A percentile compares a stretch with the other conserved stretches of the same genome.
Evolutionary conservation across 2,888 invertebrate genomes (phyloP).

Genomic region (Rhaphigaster nebulosa): DNA sequence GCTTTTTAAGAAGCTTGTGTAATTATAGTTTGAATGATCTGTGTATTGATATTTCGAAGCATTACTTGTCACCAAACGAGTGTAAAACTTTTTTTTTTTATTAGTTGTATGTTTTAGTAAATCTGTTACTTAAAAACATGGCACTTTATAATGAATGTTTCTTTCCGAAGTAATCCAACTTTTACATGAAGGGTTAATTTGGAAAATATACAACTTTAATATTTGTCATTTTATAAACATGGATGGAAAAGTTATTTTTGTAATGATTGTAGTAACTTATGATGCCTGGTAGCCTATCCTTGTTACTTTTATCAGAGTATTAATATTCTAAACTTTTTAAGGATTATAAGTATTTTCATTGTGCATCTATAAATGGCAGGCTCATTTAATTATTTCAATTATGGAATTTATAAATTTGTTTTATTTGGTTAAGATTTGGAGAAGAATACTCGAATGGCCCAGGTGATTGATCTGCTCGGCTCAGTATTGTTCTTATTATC

Average conservation of each 20-base stretch:
- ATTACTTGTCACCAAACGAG: slow-evolving; percentile 35
- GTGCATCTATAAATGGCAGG: neutral
- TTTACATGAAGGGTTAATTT: neutral
- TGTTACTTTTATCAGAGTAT: neutral
- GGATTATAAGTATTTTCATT: neutral
- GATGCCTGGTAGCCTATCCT: neutral
- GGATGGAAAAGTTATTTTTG: neutral
- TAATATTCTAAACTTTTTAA: neutral
- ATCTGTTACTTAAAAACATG: slow-evolving; percentile 44
- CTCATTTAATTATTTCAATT: neutral
- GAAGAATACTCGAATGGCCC: neutral
- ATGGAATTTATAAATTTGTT: neutral
- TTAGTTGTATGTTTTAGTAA: slow-evolving; percentile 44
- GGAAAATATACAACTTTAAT: neutral
- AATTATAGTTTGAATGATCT: slow-evolving; percentile 55
- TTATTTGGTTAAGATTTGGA: slow-evolving; percentile 2
- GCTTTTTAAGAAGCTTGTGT: slow-evolving; percentile 46
- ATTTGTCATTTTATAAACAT: neutral
- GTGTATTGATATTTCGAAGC: slow-evolving; percentile 36
- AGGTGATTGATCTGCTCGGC: neutral
- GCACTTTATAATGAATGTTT: slow-evolving; percentile 36
- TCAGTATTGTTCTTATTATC: neutral
- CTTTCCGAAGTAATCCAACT: neutral
- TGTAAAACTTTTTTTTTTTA: slow-evolving; percentile 27
- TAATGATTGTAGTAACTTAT: neutral